These are phyloP conservation scores for Epizoanthus stellaris DNA, from an alignment of 92 coral and sea anemone genomes.

Conservation along the genomic window DNA sequence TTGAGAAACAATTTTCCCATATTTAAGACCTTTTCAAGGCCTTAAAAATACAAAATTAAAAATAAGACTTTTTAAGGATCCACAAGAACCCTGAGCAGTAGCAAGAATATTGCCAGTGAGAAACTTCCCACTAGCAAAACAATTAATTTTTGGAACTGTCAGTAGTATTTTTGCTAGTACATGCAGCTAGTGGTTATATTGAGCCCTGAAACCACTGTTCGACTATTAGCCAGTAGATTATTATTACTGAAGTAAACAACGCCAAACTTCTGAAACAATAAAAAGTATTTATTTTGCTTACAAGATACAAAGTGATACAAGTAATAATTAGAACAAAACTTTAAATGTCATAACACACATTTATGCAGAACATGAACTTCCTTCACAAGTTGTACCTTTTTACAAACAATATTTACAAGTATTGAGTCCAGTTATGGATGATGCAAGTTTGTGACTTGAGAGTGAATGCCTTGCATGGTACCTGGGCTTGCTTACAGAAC, in stretches of 20 bases:
- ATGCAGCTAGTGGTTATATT: too few relatives aligned
- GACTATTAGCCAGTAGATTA: too few relatives aligned
- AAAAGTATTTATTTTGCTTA: background rate
- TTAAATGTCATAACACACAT: background rate
- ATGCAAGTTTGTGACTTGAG: slow-evolving; percentile 3
- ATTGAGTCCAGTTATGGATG: background rate
- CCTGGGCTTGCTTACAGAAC: background rate
- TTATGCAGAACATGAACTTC: background rate
- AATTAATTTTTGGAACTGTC: too few relatives aligned
- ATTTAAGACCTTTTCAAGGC: too few relatives aligned
- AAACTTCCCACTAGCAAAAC: too few relatives aligned
- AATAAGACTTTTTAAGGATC: too few relatives aligned
- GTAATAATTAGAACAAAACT: background rate
- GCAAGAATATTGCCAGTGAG: too few relatives aligned
- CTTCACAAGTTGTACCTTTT: background rate
- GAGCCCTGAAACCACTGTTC: too few relatives aligned
- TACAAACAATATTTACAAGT: slow-evolving; percentile 20
- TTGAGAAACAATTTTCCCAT: too few relatives aligned
- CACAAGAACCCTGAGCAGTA: too few relatives aligned
- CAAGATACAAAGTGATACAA: slow-evolving; percentile 2
- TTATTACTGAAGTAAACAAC: background rate
- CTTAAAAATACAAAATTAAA: too few relatives aligned
- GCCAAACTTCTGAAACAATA: background rate
- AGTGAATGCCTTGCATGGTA: background rate
- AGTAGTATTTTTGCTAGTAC: too few relatives aligned